Evolutionary conservation across 2,797 vertebrate genomes (phyloP).

Genomic region (Pygocentrus nattereri): DNA sequence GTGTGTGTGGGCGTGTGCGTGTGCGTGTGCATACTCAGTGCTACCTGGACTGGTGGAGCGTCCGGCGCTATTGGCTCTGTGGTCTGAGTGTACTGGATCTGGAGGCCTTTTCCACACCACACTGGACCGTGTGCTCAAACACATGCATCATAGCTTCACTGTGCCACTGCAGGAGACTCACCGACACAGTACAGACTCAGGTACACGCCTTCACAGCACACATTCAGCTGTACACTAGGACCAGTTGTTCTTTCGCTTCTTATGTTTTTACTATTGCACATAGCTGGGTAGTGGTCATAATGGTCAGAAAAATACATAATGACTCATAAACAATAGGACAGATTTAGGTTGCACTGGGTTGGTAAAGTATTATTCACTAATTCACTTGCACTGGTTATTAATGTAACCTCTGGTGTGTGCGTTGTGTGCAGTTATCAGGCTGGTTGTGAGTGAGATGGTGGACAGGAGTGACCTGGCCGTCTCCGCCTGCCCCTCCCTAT

Average conservation of each 20-base stretch:
- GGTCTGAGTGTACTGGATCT: conserved; percentile 90
- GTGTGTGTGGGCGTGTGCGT: no score
- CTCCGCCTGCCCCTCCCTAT: conserved; percentile 66
- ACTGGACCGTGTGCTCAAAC: conserved; percentile 85
- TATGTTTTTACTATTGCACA: not conserved
- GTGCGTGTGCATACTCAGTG: conserved; percentile 72
- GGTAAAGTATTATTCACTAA: not conserved
- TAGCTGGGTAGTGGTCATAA: not conserved
- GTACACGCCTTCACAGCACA: conserved; percentile 6
- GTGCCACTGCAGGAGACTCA: conserved; percentile 81
- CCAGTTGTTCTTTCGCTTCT: no score
- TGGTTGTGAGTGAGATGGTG: conserved; percentile 90
- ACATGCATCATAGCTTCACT: conserved; percentile 84
- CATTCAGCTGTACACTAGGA: not conserved
- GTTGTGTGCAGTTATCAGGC: conserved; percentile 81
- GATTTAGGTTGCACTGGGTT: not conserved
- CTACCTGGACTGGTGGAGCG: conserved; percentile 88
- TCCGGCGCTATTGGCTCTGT: conserved; percentile 86
- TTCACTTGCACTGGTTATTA: not conserved
- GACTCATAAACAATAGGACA: not conserved
- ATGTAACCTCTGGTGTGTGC: not conserved
- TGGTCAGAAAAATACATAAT: not conserved
- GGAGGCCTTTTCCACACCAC: conserved; percentile 89
- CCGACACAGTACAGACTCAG: conserved; percentile 55
- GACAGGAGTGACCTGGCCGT: conserved; percentile 83